Base-by-base conservation (phyloP, 35 echinoderm and acorn worm genomes). In the Heliocidaris tuberculata region DNA sequence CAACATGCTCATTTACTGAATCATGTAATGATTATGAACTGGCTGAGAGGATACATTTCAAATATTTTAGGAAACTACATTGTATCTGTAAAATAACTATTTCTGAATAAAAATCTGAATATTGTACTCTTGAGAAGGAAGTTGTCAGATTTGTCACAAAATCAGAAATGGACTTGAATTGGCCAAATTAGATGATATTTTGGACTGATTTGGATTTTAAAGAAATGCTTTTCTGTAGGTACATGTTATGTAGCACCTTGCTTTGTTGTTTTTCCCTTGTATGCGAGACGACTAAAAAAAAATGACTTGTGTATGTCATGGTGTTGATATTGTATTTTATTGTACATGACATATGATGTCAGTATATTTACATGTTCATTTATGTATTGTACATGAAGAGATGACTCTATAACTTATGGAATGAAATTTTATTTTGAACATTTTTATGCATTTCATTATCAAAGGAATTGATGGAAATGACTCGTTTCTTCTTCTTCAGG, bases 341-440 rank as follows among this genome's bases (percentile, higher is more conserved):
- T 89, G 31, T 47, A 89, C 87, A 89, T 89, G 87, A 27, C 87
- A 89, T 89, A 89, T 89, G 32, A 89, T 89, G 87, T 89, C 87
- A 13, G 31, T 89, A 42, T 89, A 89, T 32, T 19, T 13, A 32
- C 32, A n/a, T 89, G 87, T 89, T 89, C 47, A 89, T 89, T 89
- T 89, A 27, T 89, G 87, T 89, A 47, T 47, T 89, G 30, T 89
- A 89, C 87, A 89, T 89, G 87, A 48, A 89, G 87, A 89, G 87
- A 89, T 32, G 31, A 47, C 21, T 89, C 19, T 89, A 89, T 89
- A 89, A 89, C 87, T 89, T 89, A 89, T 89, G 19, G 47, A 48
- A 89, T 89, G 87, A 89, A 48, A 89, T 89, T 89, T 89, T 89
- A 89, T 89, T 48, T 89, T 89, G 87, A 89, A 48, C 87, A 89